These are phyloP conservation scores for Cyclophora albipunctata DNA, from an alignment of 2,888 invertebrate genomes.

Conservation along the genomic window DNA sequence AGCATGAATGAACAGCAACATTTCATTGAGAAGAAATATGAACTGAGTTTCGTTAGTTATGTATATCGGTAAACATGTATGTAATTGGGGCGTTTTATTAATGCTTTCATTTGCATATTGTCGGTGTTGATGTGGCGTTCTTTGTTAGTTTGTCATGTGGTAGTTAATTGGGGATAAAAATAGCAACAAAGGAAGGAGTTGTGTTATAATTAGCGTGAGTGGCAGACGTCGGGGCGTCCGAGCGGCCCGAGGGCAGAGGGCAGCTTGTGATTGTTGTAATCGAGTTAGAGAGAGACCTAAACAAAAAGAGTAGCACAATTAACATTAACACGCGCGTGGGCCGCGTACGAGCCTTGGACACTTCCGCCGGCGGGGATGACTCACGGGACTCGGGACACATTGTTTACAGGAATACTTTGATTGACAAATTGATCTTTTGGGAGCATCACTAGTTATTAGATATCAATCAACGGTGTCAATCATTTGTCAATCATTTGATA, in stretches of 20 bases:
- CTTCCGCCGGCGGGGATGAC: conserved; percentile 33
- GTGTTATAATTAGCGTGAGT: conserved; percentile 24
- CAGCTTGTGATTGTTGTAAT: conserved; percentile 67
- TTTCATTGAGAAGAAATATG: conserved; percentile 67
- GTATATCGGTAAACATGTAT: conserved; percentile 6
- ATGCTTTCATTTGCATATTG: not conserved
- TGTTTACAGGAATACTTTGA: no score
- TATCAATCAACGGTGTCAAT: no score
- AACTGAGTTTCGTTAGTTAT: conserved; percentile 57
- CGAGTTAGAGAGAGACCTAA: conserved; percentile 63
- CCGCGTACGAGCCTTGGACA: conserved; percentile 63
- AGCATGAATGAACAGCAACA: conserved; percentile 67
- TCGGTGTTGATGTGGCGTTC: no score
- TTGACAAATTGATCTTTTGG: no score
- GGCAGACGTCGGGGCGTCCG: conserved; percentile 47
- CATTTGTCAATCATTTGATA: no score
- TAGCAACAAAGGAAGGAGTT: conserved; percentile 8
- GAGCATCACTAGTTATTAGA: no score
- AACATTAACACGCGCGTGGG: conserved; percentile 62
- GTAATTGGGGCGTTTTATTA: conserved; percentile 4
- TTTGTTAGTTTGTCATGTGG: not conserved
- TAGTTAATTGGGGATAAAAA: conserved; percentile 9
- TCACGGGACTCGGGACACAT: no score
- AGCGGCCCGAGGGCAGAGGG: conserved; percentile 47
- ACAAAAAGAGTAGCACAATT: conserved; percentile 69